Conservation (phyloP, 2,113 vertebrate genomes). For the Atherinomorus stipes region DNA sequence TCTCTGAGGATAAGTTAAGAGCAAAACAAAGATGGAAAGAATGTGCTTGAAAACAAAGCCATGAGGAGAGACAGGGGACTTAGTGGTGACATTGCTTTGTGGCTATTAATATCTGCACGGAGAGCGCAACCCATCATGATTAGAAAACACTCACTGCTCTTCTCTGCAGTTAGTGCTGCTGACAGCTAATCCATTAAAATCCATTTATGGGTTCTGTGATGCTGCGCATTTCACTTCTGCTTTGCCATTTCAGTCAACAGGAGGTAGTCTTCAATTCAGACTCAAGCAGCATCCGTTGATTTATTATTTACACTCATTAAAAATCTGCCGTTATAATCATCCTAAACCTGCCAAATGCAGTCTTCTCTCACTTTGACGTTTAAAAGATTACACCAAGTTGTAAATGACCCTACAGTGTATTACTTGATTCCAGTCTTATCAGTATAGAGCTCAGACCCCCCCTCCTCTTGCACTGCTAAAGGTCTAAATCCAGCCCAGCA, state of each 20-base stretch:
- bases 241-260: slow-evolving; percentile 13
- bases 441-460: slow-evolving; percentile 45
- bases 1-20: slow-evolving; percentile 49
- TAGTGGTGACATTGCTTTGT: slow-evolving; percentile 72
- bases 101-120: slow-evolving; percentile 72
- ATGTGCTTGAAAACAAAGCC: slow-evolving; percentile 76
- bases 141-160: slow-evolving; percentile 45
- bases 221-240: slow-evolving; percentile 6
- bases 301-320: background rate
- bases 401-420: slow-evolving; percentile 20
- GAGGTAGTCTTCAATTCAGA: background rate
- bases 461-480: slow-evolving; percentile 17
- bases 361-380: slow-evolving; percentile 12
- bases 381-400: slow-evolving; percentile 35
- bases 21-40: slow-evolving; percentile 81
- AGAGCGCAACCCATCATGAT: slow-evolving; percentile 43
- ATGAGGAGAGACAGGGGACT: slow-evolving; percentile 58
- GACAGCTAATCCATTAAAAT: slow-evolving; percentile 49
- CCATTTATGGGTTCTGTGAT: slow-evolving; percentile 43
- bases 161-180: slow-evolving; percentile 9
- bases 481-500: slow-evolving; percentile 80
- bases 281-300: background rate
- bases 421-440: slow-evolving; percentile 55
- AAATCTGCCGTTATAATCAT: background rate
- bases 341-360: background rate